A percentile compares a stretch with the other conserved stretches of the same genome.
Conservation (phyloP, 2,888 invertebrate genomes). For the Nephrocerus scutellatus region DNA sequence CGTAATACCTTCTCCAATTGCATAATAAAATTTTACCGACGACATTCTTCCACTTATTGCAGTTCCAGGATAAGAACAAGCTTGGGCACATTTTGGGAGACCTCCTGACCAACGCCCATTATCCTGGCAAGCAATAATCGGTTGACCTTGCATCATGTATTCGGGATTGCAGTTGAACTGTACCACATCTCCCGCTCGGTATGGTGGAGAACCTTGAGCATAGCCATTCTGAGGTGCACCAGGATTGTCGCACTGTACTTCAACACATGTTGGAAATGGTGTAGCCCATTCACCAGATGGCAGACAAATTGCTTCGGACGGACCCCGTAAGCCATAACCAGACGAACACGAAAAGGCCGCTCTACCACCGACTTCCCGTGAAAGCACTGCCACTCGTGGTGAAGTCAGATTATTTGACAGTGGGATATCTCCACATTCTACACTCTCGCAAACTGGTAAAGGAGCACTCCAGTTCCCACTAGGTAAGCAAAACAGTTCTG, state of each 20-base stretch:
- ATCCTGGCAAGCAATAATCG: constrained; percentile 84
- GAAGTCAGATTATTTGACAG: constrained; percentile 53
- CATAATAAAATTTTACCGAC: constrained; percentile 80
- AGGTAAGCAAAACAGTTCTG: constrained; percentile 67
- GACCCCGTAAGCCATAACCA: constrained; percentile 69
- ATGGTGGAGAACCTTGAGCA: constrained; percentile 69
- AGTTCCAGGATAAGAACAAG: constrained; percentile 81
- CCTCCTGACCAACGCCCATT: constrained; percentile 79
- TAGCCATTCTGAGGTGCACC: constrained; percentile 70
- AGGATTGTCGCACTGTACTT: constrained; percentile 72
- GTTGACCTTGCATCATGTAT: constrained; percentile 82
- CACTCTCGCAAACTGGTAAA: constrained; percentile 76
- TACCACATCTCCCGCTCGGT: constrained; percentile 76
- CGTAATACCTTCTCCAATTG: constrained; percentile 75
- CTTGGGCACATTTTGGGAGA: constrained; percentile 78
- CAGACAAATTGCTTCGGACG: constrained; percentile 67
- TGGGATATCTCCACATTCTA: constrained; percentile 73
- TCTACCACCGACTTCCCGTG: constrained; percentile 71
- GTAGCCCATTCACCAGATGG: constrained; percentile 73
- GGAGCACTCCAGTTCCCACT: constrained; percentile 82
- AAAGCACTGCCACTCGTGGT: constrained; percentile 65
- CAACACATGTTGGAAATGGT: constrained; percentile 69
- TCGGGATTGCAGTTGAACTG: constrained; percentile 83
- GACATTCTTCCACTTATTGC: constrained; percentile 81
- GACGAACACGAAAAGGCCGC: constrained; percentile 73